Evolutionary conservation across 2,797 vertebrate species (phyloP), one percentile per base, ranked within the genome.

Genomic region (Catamblyrhynchus diadema): DNA sequence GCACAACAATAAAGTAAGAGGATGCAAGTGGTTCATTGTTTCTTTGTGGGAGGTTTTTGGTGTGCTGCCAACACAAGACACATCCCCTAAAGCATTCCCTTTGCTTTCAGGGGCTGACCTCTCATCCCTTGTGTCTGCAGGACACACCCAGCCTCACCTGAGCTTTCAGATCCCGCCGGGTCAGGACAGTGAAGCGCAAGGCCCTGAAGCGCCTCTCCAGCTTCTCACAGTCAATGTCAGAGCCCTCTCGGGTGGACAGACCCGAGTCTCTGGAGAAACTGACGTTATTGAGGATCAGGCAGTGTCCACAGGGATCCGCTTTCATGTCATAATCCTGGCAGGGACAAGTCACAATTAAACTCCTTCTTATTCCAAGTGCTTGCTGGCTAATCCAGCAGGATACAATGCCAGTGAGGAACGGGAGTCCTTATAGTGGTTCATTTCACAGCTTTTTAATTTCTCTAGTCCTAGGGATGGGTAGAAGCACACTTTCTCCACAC

Each of bases 241-340:
- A 99, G 48, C 99, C 99, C 0, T 5, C 59, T 18, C 99, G 98
- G 17, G 88, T 32, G 0, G n/a, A 94, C 37, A 99, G 98, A 2
- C 53, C 19, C 0, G 97, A 98, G 19, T 69, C 27, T 2, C 28
- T 35, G 9, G 95, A 87, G 97, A 99, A 99, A 51, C 96, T 97
- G 80, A 99, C 96, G 0, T 99, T 99, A 97, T 99, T 99, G 97
- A 99, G 98, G 91, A 99, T 99, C 82, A 99, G 98, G 94, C 99
- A 99, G 89, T 94, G 80, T 44, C 99, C 99, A 0, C 98, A 98
- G 0, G 99, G 99, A 53, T 96, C 97, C 0, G 98, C 96, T 7
- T 98, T 98, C 98, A 99, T 98, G 94, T 98, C 94, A 12, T 99
- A 99, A 10, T 75, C 96, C 99, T 99, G 96, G 5, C 27, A 56